Base-by-base conservation (phyloP, 2,113 vertebrate species). In the Forbesichthys agassizii region DNA sequence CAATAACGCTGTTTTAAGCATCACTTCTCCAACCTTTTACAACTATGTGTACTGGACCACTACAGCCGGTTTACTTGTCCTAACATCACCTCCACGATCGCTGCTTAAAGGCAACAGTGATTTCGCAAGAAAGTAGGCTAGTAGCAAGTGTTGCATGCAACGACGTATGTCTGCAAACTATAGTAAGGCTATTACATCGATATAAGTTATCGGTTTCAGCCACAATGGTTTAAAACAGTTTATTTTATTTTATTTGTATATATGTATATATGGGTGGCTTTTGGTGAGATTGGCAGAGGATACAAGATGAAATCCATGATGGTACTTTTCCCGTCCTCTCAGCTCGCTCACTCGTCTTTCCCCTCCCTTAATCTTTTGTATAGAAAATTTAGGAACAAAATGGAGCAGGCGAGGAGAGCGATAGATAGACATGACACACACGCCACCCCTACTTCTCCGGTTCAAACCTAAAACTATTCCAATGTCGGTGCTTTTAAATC, bases 311-410 rank as follows among this genome's bases (percentile, higher is more conserved):
- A 92, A 90, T 88, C 89, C 90, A 90, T 86, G 91, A 92, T 90
- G 90, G 88, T 90, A 92, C 91, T 90, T 87, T 85, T 83, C 71
- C 71, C 81, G 77, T 85, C 81, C 84, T 80, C 86, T 75, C 81
- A 62, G 78, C 80, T 89, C 88, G 80, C 86, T 75, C 86, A 69
- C 89, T 86, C 88, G 88, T 88, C 84, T 76, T 83, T 80, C 86
- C 88, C 89, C 90, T 89, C 88, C 89, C 91, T 84, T 91, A 87
- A 91, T 93, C 91, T 92, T 92, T 92, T 93, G 90, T 92, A 87
- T 90, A 90, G 90, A 91, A 91, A 88, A 91, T 92, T 92, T 90
- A 89, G 73, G 90, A 92, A 92, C 90, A 92, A 92, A 91, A 90
- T 89, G 86, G 89, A 90, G 88, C 84, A 81, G 85, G 77, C 74